These are phyloP conservation scores for Campylorhamphus procurvoides DNA, from an alignment of 2,113 vertebrate species.

Conservation along the genomic window DNA sequence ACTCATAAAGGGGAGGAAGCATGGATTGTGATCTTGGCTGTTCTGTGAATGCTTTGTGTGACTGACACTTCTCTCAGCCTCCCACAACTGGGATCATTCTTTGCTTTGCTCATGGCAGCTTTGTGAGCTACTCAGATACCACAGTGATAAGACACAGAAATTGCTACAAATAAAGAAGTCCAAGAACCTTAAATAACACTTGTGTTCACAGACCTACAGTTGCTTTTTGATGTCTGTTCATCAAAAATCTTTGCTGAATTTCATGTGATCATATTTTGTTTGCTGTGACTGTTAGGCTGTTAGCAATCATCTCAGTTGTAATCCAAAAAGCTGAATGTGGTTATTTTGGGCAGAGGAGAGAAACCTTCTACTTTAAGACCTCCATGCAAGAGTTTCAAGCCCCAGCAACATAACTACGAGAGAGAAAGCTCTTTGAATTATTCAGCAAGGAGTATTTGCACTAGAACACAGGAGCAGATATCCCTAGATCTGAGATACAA, in stretches of 20 bases:
- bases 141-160: neutral
- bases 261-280: neutral
- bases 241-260: constrained; percentile 8
- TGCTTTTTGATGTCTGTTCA: neutral
- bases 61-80: constrained; percentile 31
- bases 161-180: neutral
- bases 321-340: neutral
- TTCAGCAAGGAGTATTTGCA: neutral
- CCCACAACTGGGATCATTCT: neutral
- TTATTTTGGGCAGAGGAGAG: neutral
- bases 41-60: neutral
- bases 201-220: neutral
- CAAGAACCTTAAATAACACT: constrained; percentile 1
- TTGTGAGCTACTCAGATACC: neutral
- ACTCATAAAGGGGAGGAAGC: constrained; percentile 58
- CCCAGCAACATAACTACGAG: neutral
- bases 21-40: constrained; percentile 54
- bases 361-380: constrained; percentile 1
- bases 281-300: neutral
- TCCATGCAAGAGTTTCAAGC: neutral
- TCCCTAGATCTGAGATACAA: neutral
- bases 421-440: neutral
- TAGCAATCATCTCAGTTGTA: neutral
- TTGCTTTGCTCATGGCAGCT: neutral
- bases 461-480: neutral